Conservation (phyloP, 2,888 invertebrate genomes). For the Pharmacophagus antenor region DNA sequence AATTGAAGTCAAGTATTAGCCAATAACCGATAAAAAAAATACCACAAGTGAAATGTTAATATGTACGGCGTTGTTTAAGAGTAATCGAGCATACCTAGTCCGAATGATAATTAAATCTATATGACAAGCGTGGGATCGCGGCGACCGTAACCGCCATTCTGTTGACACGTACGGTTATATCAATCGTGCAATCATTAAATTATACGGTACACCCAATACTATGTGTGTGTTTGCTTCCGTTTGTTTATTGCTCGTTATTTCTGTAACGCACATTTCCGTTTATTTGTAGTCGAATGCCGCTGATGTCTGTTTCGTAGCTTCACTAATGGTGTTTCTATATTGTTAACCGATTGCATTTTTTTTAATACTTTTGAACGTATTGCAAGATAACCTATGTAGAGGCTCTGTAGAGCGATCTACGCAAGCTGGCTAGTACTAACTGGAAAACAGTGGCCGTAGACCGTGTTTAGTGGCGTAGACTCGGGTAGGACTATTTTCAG, state of each 20-base stretch:
- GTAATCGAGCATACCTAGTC: background rate
- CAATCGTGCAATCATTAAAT: conserved; percentile 26
- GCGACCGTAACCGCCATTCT: conserved; percentile 5
- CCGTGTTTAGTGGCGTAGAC: too few species aligned
- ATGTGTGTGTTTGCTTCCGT: conserved; percentile 50
- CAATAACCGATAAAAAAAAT: background rate
- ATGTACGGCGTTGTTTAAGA: background rate
- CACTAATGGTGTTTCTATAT: conserved; percentile 33
- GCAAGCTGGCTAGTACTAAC: too few species aligned
- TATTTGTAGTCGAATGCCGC: conserved; percentile 54
- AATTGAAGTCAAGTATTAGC: too few species aligned
- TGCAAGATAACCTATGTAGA: too few species aligned
- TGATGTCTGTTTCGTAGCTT: conserved; percentile 40
- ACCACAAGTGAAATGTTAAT: background rate
- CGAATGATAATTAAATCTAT: conserved; percentile 48
- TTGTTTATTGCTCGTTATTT: conserved; percentile 66
- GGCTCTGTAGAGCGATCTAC: too few species aligned
- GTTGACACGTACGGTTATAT: conserved; percentile 24
- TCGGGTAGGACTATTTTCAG: too few species aligned
- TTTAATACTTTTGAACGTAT: background rate
- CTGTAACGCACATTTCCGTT: conserved; percentile 17
- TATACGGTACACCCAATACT: conserved; percentile 34
- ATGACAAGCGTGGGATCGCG: conserved; percentile 37
- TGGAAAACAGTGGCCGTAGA: too few species aligned
- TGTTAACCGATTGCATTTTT: conserved; percentile 12